These are phyloP conservation scores for Phyllotis vaccarum DNA, from an alignment of 2,797 vertebrate species.

Conservation along the genomic window DNA sequence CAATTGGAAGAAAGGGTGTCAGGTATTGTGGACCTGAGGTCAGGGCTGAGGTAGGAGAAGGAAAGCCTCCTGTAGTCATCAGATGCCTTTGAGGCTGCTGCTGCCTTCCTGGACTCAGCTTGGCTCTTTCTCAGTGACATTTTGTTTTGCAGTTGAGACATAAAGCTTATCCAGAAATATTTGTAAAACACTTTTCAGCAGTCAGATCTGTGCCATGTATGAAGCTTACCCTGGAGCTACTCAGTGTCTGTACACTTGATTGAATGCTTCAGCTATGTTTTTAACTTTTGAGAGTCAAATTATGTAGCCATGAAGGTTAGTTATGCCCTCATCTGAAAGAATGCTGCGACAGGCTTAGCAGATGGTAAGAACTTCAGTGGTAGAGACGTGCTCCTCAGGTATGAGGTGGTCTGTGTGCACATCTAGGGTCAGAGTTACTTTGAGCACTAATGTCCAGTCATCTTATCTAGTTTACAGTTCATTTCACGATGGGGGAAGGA, in stretches of 20 bases:
- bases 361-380: background rate
- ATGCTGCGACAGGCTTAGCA: background rate
- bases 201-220: background rate
- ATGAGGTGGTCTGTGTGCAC: constrained; percentile 20
- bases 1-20: background rate
- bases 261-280: background rate
- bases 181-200: constrained; percentile 6
- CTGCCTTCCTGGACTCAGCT: background rate
- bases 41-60: background rate
- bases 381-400: background rate
- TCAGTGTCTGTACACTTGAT: background rate
- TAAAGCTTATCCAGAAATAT: background rate
- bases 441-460: constrained; percentile 50
- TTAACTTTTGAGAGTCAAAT: constrained; percentile 28
- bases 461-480: constrained; percentile 72
- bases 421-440: constrained; percentile 69
- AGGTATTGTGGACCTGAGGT: fast-evolving
- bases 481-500: constrained; percentile 78
- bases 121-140: background rate
- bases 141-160: background rate
- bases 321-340: background rate
- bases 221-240: background rate
- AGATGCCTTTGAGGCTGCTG: background rate
- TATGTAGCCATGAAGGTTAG: background rate
- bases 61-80: background rate